phyloP scores from a whole-genome alignment of 2,797 vertebrate genomes.

The Margarornis squamiger region DNA sequence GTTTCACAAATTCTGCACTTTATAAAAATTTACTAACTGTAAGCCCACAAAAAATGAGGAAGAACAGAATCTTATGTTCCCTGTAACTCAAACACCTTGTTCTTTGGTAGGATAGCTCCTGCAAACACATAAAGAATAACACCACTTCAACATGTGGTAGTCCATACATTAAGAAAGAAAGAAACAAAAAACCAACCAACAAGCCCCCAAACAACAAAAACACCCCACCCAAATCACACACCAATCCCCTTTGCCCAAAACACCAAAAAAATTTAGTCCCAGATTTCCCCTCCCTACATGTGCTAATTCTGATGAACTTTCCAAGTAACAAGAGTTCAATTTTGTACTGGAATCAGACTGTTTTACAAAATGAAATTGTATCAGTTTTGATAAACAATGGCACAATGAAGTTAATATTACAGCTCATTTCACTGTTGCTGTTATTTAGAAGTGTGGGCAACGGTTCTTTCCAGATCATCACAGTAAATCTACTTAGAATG shows the following conservation, averaged over 20 bases:
- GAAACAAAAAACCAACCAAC: background rate
- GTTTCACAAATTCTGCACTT: background rate
- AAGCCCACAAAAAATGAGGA: background rate
- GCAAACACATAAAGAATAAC: background rate
- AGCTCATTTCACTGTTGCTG: background rate
- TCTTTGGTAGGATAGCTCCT: background rate
- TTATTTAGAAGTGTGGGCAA: accelerated
- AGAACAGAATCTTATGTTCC: accelerated
- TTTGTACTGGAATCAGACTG: background rate
- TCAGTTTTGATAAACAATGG: background rate
- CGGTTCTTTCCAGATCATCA: background rate
- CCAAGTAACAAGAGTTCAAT: background rate
- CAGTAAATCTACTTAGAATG: background rate
- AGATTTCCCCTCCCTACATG: background rate
- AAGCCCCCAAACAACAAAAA: background rate
- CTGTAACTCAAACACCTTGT: background rate
- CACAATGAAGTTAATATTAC: background rate
- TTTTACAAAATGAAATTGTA: background rate
- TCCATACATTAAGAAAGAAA: background rate
- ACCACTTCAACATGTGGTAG: background rate
- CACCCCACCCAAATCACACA: background rate
- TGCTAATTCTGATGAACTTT: background rate
- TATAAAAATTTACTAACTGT: background rate
- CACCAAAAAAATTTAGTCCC: background rate
- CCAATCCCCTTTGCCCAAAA: background rate